Base-by-base conservation (phyloP, 64 coral and sea anemone genomes). In the Actinia equina region DNA sequence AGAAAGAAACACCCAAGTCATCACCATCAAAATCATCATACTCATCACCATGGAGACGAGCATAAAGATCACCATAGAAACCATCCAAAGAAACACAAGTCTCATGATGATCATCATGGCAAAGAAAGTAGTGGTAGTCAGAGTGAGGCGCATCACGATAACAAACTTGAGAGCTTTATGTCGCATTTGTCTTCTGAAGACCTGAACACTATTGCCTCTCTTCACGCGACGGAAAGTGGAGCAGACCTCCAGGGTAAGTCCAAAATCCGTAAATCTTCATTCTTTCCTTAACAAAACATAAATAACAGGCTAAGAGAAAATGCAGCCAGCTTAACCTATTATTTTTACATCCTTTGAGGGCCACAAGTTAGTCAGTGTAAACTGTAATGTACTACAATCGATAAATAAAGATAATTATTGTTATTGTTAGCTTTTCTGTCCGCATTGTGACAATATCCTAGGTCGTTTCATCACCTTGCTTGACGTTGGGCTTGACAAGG, bases 181-280 rank as follows among this genome's bases (percentile, higher is more conserved):
- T 59, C 83, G 6, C 83, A 59, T 85, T 54, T 85, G 2, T 85
- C 83, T 4, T 42, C 83, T 5, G 83, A 57, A 20, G 83, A 85
- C 83, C 25, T 85, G 19, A 56, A 57, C 6, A 85, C 83, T 17
- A 85, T 85, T 44, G 83, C 59, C 11, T 85, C 83, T 14, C 83
- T 85, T 8, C 26, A 85, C 41, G 55, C 20, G 4, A 41, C 83
- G 5, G 53, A 59, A 63, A 85, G 5, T 63, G 83, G 53, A 63
- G 54, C 83, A 12, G 30, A 59, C 15, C 83, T 85, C 17, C 22
- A 85, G 52, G 54, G 83, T 85, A 63, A 85, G 83, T 18, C 17
- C 54, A 56, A 15, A 2, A 11, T 11, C 54, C 14, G 9, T 15
- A 56, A 49, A 49, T n/a, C n/a, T n/a, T n/a, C n/a, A n/a, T n/a